A percentile compares a stretch with the other conserved stretches of the same genome.
Conservation (phyloP, 1,140 invertebrate genomes). For the Meloidogyne floridensis region DNA sequence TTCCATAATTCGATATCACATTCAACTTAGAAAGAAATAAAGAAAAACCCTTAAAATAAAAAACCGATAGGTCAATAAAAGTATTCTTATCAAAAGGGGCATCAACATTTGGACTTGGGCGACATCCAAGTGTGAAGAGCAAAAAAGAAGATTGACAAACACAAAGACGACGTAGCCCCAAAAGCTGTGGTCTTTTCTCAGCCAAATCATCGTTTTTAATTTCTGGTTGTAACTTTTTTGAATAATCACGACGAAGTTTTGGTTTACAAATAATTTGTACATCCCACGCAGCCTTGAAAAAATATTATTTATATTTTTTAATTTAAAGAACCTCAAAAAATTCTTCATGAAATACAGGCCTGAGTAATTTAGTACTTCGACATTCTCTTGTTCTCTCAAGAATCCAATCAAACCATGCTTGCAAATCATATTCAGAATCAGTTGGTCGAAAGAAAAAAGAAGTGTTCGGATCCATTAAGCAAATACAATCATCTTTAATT, state of each 20-base stretch:
- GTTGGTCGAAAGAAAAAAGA: constrained; percentile 35
- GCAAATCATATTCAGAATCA: constrained; percentile 36
- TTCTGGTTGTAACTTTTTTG: constrained; percentile 24
- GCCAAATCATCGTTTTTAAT: constrained; percentile 29
- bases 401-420: constrained; percentile 40
- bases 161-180: constrained; percentile 35
- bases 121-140: constrained; percentile 26
- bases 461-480: constrained; percentile 29
- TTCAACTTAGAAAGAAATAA: constrained; percentile 36
- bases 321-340: constrained; percentile 38
- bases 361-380: constrained; percentile 34
- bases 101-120: constrained; percentile 36
- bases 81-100: constrained; percentile 33
- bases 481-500: constrained; percentile 40
- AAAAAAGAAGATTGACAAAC: constrained; percentile 32
- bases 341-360: constrained; percentile 39
- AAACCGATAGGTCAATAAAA: constrained; percentile 35
- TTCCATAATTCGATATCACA: constrained; percentile 47
- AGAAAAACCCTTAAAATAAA: neutral
- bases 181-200: constrained; percentile 23
- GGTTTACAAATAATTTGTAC: constrained; percentile 31
- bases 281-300: constrained; percentile 35
- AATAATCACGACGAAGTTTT: constrained; percentile 30
- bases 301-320: neutral
- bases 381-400: constrained; percentile 32